A percentile compares a stretch with the other conserved stretches of the same genome.
Conservation (phyloP, 2,888 invertebrate genomes). For the Apotomis capreana region DNA sequence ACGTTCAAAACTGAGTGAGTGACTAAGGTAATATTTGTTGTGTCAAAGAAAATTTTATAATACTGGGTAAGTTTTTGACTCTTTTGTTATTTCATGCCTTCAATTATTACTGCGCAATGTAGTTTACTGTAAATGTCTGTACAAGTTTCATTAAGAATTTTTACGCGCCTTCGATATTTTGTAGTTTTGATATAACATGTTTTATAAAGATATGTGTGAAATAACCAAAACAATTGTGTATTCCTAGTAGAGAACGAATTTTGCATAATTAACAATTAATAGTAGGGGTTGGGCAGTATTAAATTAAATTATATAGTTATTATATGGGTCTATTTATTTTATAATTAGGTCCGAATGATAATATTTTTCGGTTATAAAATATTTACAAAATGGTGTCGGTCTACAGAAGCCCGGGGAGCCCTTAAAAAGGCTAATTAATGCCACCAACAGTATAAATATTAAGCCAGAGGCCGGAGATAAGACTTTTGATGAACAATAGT, state of each 20-base stretch:
- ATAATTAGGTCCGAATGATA: not conserved
- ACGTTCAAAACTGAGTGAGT: not conserved
- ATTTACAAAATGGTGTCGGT: not conserved
- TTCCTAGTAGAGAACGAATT: conserved; percentile 2
- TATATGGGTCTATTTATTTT: conserved; percentile 3
- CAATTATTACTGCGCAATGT: not conserved
- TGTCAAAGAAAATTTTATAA: not conserved
- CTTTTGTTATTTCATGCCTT: not conserved
- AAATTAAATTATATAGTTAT: conserved; percentile 4
- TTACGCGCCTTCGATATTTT: not conserved
- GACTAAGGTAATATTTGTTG: not conserved
- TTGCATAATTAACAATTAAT: not conserved
- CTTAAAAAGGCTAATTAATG: not conserved
- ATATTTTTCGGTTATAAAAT: not conserved
- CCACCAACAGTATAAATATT: not conserved
- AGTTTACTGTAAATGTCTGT: no score
- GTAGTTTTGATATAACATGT: not conserved
- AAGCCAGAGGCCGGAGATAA: conserved; percentile 3
- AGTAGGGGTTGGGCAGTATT: not conserved
- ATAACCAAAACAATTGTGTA: not conserved
- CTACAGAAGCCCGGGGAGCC: not conserved
- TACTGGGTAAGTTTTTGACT: not conserved
- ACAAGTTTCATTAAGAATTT: no score
- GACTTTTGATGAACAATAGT: conserved; percentile 11
- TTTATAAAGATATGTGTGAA: not conserved